Conservation (phyloP, 2,113 vertebrate genomes). For the Ictalurus punctatus region DNA sequence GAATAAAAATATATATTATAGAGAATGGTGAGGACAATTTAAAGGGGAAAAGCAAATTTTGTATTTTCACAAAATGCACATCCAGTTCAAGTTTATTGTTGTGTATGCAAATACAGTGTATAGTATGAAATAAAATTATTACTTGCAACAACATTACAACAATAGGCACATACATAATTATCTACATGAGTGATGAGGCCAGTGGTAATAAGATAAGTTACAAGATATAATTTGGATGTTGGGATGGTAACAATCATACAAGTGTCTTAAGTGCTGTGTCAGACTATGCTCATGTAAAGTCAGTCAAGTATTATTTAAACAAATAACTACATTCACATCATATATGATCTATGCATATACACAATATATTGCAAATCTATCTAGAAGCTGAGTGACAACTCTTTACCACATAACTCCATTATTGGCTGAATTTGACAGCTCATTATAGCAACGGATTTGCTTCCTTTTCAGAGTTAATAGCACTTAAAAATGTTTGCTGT, state of each 20-base stretch:
- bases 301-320: background rate
- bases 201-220: background rate
- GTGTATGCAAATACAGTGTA: background rate
- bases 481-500: slow-evolving; percentile 66
- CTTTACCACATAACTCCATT: slow-evolving; percentile 48
- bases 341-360: slow-evolving; percentile 9
- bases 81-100: background rate
- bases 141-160: background rate
- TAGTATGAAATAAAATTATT: background rate
- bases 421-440: slow-evolving; percentile 64
- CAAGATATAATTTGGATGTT: background rate
- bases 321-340: slow-evolving; percentile 11
- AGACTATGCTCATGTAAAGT: background rate
- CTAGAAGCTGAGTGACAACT: slow-evolving; percentile 50
- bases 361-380: slow-evolving; percentile 48
- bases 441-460: slow-evolving; percentile 69
- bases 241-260: background rate
- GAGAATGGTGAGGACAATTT: slow-evolving; percentile 35
- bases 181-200: background rate
- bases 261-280: background rate
- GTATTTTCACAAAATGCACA: slow-evolving; percentile 3
- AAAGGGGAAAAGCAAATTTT: background rate
- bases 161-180: background rate
- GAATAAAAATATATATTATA: slow-evolving; percentile 30
- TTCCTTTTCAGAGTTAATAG: slow-evolving; percentile 62